A percentile compares a stretch with the other conserved stretches of the same genome.
phyloP scores from a whole-genome alignment of 2,113 vertebrate species.

The Otolemur garnettii region DNA sequence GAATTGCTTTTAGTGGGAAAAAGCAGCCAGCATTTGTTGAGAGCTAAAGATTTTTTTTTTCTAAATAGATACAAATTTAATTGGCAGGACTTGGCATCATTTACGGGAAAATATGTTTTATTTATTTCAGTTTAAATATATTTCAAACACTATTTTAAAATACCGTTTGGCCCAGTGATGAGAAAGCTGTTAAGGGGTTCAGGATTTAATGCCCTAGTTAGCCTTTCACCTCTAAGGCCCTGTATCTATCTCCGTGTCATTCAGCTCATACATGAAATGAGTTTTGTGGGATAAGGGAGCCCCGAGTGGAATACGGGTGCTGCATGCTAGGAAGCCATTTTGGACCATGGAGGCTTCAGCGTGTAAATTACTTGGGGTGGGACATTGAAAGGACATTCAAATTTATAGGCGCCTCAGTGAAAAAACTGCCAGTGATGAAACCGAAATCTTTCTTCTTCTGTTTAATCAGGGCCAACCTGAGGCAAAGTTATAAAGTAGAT shows the following conservation, averaged over 20 bases:
- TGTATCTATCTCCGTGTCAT: constrained; percentile 65
- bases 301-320: constrained; percentile 23
- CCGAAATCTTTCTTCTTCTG: background rate
- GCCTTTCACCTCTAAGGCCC: constrained; percentile 67
- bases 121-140: constrained; percentile 78
- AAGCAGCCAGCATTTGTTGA: constrained; percentile 76
- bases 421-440: background rate
- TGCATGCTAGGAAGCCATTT: constrained; percentile 26
- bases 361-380: background rate
- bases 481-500: background rate
- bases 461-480: background rate
- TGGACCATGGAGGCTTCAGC: background rate
- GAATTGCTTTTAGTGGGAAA: constrained; percentile 83
- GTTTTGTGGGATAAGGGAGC: background rate
- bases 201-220: constrained; percentile 55
- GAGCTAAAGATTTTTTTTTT: constrained; percentile 81
- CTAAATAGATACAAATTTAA: constrained; percentile 74
- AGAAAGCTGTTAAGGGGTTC: constrained; percentile 69
- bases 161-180: constrained; percentile 67
- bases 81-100: constrained; percentile 75
- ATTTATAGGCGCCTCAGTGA: background rate
- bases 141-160: constrained; percentile 81
- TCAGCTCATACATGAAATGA: constrained; percentile 59
- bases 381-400: background rate
- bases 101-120: constrained; percentile 84